Conservation (phyloP, 2,113 vertebrate species). For the Mirounga angustirostris region DNA sequence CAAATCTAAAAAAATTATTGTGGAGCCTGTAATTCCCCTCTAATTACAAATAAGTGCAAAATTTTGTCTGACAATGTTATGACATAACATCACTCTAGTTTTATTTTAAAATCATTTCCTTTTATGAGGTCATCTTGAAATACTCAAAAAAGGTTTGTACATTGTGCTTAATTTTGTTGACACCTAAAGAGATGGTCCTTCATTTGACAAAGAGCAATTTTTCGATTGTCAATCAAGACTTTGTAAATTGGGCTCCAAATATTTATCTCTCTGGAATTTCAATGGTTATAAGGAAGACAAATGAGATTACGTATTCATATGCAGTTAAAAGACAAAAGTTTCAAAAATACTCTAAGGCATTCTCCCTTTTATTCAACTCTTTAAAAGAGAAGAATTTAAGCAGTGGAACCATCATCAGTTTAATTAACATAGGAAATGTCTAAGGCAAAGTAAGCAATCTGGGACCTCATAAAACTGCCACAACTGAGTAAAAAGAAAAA, state of each 20-base stretch:
- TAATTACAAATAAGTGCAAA: slow-evolving; percentile 33
- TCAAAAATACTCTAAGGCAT: slow-evolving; percentile 41
- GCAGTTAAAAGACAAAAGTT: slow-evolving; percentile 53
- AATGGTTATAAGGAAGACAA: neutral
- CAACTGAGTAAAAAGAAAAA: slow-evolving; percentile 60
- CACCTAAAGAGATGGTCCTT: neutral
- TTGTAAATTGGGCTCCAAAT: slow-evolving; percentile 1
- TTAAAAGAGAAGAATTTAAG: slow-evolving; percentile 45
- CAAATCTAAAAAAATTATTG: slow-evolving; percentile 4
- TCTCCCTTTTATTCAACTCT: slow-evolving; percentile 62
- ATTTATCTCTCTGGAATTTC: slow-evolving; percentile 56
- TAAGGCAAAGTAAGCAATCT: slow-evolving; percentile 53
- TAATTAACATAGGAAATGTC: slow-evolving; percentile 63
- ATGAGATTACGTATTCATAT: slow-evolving; percentile 36
- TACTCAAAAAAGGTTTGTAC: neutral
- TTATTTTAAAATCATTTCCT: slow-evolving; percentile 30
- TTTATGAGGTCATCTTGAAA: slow-evolving; percentile 42
- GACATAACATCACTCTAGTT: neutral
- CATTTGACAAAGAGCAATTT: slow-evolving; percentile 31
- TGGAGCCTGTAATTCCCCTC: neutral
- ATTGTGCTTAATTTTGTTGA: slow-evolving; percentile 40
- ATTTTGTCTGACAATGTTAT: neutral
- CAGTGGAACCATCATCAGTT: slow-evolving; percentile 38
- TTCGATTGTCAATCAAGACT: slow-evolving; percentile 53
- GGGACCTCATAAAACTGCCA: slow-evolving; percentile 64